Percentiles rank a stretch among this genome's conserved stretches.
These are phyloP conservation scores for Sisor rabdophorus DNA, from an alignment of 2,113 vertebrate species.

Conservation along the genomic window DNA sequence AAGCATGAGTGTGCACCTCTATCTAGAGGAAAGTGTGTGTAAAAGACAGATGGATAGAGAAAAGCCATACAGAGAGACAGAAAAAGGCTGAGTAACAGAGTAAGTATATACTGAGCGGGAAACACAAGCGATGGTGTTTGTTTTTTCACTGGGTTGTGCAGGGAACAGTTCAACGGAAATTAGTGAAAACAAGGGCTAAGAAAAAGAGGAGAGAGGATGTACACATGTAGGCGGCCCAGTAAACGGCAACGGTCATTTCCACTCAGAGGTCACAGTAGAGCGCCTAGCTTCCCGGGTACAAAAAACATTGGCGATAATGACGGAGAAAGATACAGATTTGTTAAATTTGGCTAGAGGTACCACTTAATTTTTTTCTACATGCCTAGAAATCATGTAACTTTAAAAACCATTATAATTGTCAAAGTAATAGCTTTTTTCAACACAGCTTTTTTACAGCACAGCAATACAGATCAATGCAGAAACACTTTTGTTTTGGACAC, in stretches of 20 bases:
- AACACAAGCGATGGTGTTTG: conserved; percentile 43
- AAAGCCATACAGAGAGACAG: background rate
- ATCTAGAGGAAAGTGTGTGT: background rate
- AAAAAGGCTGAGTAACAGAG: background rate
- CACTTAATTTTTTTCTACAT: background rate
- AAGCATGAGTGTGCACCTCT: background rate
- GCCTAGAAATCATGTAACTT: background rate
- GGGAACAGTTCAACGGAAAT: conserved; percentile 49
- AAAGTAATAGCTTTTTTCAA: background rate
- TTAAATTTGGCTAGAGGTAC: no score
- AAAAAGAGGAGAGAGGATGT: conserved; percentile 47
- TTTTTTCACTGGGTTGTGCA: conserved; percentile 50
- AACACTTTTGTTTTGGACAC: background rate
- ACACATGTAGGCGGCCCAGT: conserved; percentile 33
- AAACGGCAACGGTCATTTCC: conserved; percentile 38
- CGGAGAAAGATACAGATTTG: conserved; percentile 7
- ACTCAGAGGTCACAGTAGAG: conserved; percentile 25
- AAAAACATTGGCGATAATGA: conserved; percentile 46
- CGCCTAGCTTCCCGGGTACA: conserved; percentile 16
- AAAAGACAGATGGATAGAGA: conserved; percentile 11
- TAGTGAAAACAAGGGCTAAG: conserved; percentile 43
- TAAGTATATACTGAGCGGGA: conserved; percentile 26
- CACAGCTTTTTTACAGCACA: background rate
- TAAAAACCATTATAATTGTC: background rate
- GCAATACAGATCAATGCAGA: background rate